A percentile compares a stretch with the other conserved stretches of the same genome.
Evolutionary conservation across 1,140 invertebrate genomes (phyloP).

Genomic region (Zophobas morio): DNA sequence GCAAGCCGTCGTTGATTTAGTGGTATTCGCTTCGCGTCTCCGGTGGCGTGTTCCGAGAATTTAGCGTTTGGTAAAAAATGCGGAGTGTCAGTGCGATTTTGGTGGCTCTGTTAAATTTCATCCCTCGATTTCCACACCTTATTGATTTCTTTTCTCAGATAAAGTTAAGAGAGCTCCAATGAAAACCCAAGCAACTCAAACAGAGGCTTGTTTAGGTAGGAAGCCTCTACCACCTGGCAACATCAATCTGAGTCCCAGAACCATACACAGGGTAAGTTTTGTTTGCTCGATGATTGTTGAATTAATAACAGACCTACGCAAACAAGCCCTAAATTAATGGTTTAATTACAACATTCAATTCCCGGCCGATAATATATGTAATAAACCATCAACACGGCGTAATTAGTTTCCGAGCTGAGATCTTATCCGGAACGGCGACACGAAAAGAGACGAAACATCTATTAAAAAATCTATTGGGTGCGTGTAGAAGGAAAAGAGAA

Average conservation of each 20-base stretch:
- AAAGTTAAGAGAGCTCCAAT: conserved; percentile 88
- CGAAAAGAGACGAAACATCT: background rate
- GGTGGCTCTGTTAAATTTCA: background rate
- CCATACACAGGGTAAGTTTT: conserved; percentile 74
- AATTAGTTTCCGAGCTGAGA: background rate
- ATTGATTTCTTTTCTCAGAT: conserved; percentile 70
- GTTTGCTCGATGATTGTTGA: conserved; percentile 10
- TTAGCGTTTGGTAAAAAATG: too few relatives aligned
- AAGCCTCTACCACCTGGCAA: conserved; percentile 80
- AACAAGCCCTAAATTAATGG: conserved; percentile 9
- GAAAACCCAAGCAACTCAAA: conserved; percentile 95
- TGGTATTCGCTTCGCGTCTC: too few relatives aligned
- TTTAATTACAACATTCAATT: conserved; percentile 13
- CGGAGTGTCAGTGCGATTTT: too few relatives aligned
- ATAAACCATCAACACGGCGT: background rate
- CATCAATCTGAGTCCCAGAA: conserved; percentile 80
- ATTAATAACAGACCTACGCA: conserved; percentile 23
- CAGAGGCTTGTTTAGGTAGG: conserved; percentile 80
- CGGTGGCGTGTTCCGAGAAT: too few relatives aligned
- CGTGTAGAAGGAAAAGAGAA: background rate
- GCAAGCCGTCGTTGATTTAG: too few relatives aligned
- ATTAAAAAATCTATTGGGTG: too few relatives aligned
- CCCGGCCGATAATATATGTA: background rate
- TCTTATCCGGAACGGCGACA: background rate
- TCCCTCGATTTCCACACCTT: background rate